A percentile compares a stretch with the other conserved stretches of the same genome.
Evolutionary conservation across 2,888 invertebrate genomes (phyloP).

Genomic region (Apamea monoglypha): DNA sequence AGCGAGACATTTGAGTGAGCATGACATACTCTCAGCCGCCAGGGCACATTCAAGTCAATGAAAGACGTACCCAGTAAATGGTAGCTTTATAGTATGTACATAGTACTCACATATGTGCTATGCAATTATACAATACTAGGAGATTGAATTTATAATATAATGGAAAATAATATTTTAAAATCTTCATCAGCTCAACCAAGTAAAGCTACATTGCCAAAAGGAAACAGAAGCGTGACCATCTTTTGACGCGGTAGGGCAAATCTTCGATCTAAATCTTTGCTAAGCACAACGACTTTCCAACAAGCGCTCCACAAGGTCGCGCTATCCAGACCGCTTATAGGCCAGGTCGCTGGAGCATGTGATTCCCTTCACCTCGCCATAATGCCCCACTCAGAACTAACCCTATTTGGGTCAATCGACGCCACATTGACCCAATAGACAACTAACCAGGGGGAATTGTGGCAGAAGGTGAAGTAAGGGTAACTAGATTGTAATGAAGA

Average conservation of each 20-base stretch:
- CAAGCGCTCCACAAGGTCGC: slow-evolving; percentile 27
- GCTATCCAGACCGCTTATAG: slow-evolving; percentile 20
- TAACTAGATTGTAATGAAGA: background rate
- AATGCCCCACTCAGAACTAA: slow-evolving; percentile 52
- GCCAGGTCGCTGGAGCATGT: slow-evolving; percentile 34
- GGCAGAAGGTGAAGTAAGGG: slow-evolving; percentile 34
- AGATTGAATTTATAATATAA: too few species aligned
- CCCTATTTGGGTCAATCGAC: slow-evolving; percentile 65
- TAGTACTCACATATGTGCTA: too few species aligned
- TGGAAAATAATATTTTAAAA: too few species aligned
- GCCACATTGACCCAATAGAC: slow-evolving; percentile 57
- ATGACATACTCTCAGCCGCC: too few species aligned
- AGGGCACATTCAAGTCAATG: too few species aligned
- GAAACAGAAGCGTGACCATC: background rate
- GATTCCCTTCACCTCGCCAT: slow-evolving; percentile 50
- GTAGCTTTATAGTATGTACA: too few species aligned
- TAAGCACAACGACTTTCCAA: background rate
- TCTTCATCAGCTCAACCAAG: too few species aligned
- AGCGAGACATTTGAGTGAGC: too few species aligned
- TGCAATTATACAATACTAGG: too few species aligned
- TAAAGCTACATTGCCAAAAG: background rate
- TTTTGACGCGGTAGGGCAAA: background rate
- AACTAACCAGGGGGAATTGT: background rate
- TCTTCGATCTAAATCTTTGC: background rate
- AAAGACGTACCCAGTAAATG: too few species aligned